These are phyloP conservation scores for Halcyon malimbica DNA, from an alignment of 2,113 vertebrate species.

Conservation along the genomic window DNA sequence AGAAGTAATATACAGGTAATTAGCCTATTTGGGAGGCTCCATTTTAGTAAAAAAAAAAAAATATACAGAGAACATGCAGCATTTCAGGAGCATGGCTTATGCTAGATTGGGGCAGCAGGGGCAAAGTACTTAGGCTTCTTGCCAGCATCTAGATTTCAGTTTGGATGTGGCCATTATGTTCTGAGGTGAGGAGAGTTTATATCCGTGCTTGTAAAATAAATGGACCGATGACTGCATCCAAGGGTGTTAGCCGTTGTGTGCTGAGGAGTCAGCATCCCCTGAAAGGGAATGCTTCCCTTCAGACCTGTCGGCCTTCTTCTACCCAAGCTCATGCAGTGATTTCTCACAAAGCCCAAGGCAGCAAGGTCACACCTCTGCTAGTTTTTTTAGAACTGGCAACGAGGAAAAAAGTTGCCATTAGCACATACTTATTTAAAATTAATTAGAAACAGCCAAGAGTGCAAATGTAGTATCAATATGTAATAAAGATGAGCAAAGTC, in stretches of 20 bases:
- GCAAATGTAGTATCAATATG: not conserved
- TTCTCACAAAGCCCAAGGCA: not conserved
- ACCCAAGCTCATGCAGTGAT: not conserved
- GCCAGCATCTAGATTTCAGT: not conserved
- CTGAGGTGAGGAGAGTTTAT: not conserved
- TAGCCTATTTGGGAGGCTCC: not conserved
- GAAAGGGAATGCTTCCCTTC: not conserved
- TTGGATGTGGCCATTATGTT: not conserved
- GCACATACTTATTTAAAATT: not conserved
- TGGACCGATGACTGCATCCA: not conserved
- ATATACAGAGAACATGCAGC: not conserved
- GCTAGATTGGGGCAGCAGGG: accelerated
- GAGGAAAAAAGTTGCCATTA: not conserved
- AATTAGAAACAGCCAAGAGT: not conserved
- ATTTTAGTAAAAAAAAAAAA: not conserved
- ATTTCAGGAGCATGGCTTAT: not conserved
- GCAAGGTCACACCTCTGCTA: not conserved
- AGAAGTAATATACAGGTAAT: not conserved
- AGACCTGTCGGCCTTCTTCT: not conserved
- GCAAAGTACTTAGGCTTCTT: not conserved
- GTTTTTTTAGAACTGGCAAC: not conserved
- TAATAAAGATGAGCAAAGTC: not conserved
- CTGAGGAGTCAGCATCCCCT: not conserved
- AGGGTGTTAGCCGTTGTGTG: not conserved
- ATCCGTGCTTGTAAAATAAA: not conserved